Evolutionary conservation across 2,797 vertebrate genomes (phyloP), one percentile per base, ranked within the genome.

Genomic region (Champsocephalus gunnari): DNA sequence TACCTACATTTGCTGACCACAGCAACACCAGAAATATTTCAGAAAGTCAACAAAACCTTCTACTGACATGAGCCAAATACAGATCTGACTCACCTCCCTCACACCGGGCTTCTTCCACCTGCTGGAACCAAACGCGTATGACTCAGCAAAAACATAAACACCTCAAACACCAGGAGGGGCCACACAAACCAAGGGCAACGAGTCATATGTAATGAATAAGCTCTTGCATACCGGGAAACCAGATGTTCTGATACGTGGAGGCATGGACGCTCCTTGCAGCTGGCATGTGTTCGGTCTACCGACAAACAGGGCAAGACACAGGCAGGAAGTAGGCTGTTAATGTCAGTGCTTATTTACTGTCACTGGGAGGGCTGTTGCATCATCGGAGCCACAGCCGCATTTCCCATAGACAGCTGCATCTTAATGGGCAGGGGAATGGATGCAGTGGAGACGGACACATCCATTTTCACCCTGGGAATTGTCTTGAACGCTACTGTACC

Each of bases 331-430:
- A 9, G 45, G 74, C 82, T 80, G 82, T 50, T 87, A 87, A 86
- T 89, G 90, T 91, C 89, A 88, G 71, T 76, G 77, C 74, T 83
- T 91, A 80, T 88, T 92, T 88, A 87, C 72, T 77, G 87, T 87
- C 77, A 45, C 76, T 49, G 76, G 80, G 87, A 75, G 87, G 77
- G 84, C 79, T 76, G 82, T 16, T 59, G 70, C 75, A 44, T 81
- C 88, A 87, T 79, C 79, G 74, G 66, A 83, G 67, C 81, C 84
- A 77, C 84, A 83, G 86, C 84, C 84, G 87, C 81, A 64, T 67
- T 51, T 86, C 76, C 77, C 75, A 82, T 34, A 63, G 83, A 76
- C 75, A 43, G 68, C 68, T 83, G 44, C 63, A 41, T 84, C 65
- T 80, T 79, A 85, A 82, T 79, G 75, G 64, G 79, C 45, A 75